Percentiles rank a stretch among this genome's conserved stretches.
Conservation (phyloP, 2,113 vertebrate species). For the Scopus umbretta region DNA sequence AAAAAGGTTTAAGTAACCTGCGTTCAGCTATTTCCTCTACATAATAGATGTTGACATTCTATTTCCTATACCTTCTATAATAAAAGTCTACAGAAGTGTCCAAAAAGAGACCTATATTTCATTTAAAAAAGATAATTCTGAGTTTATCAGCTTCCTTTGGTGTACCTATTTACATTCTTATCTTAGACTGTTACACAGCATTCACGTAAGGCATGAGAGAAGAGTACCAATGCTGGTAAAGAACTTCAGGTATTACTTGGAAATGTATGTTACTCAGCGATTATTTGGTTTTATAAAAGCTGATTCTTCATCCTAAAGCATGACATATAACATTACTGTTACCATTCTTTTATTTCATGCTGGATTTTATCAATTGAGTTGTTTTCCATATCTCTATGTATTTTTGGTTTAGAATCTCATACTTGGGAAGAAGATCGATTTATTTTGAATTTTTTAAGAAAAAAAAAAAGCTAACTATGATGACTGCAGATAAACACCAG, state of each 20-base stretch:
- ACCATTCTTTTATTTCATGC: background rate
- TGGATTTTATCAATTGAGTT: background rate
- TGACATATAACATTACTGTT: background rate
- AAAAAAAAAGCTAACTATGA: background rate
- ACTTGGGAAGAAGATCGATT: background rate
- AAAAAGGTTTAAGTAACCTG: background rate
- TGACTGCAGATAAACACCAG: fast-evolving
- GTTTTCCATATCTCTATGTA: background rate
- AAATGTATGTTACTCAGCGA: background rate
- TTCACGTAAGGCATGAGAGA: background rate
- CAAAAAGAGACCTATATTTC: background rate
- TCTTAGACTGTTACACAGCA: background rate
- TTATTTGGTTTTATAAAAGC: background rate
- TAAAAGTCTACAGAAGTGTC: background rate
- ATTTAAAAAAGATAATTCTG: background rate
- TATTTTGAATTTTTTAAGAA: background rate
- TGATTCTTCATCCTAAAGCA: background rate
- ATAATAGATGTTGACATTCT: background rate
- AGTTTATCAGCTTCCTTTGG: background rate
- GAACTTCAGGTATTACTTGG: background rate
- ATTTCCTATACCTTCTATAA: background rate
- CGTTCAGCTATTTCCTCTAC: background rate
- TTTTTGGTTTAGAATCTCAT: background rate
- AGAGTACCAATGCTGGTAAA: background rate
- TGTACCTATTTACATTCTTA: background rate